Conservation (phyloP, 2,113 vertebrate species). For the Recurvirostra avosetta region DNA sequence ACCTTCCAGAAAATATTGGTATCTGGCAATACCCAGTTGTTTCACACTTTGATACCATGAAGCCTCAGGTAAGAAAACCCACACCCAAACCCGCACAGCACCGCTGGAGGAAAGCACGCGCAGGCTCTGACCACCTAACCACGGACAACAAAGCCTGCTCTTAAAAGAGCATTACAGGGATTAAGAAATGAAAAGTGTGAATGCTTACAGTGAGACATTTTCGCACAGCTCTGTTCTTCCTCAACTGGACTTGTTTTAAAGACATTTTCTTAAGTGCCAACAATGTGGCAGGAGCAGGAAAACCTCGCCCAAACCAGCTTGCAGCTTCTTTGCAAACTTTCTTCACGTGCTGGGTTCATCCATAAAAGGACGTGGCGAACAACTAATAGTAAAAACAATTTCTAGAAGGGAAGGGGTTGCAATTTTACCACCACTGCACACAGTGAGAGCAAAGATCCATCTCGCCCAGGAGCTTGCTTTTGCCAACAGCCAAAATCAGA, state of each 20-base stretch:
- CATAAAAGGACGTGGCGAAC: neutral
- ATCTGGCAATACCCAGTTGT: too few relatives aligned
- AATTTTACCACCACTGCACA: neutral
- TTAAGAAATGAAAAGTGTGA: neutral
- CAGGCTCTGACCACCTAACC: neutral
- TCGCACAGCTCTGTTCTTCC: neutral
- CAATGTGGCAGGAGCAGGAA: neutral
- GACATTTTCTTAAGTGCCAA: neutral
- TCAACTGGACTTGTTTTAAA: neutral
- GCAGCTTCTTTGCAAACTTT: neutral
- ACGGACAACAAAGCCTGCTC: neutral
- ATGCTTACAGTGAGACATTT: neutral
- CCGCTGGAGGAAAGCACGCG: neutral
- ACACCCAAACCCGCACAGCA: neutral
- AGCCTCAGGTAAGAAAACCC: neutral
- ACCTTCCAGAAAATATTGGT: too few relatives aligned
- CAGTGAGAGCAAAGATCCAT: neutral
- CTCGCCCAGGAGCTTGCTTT: neutral
- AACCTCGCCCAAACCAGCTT: neutral
- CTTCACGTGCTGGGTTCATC: neutral
- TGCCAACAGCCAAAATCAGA: neutral
- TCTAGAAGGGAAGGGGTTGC: neutral
- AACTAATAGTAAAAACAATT: neutral
- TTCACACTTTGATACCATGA: neutral
- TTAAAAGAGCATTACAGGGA: too few relatives aligned